These are phyloP conservation scores for Ibycter americanus DNA, from an alignment of 2,797 vertebrate species.

Conservation along the genomic window DNA sequence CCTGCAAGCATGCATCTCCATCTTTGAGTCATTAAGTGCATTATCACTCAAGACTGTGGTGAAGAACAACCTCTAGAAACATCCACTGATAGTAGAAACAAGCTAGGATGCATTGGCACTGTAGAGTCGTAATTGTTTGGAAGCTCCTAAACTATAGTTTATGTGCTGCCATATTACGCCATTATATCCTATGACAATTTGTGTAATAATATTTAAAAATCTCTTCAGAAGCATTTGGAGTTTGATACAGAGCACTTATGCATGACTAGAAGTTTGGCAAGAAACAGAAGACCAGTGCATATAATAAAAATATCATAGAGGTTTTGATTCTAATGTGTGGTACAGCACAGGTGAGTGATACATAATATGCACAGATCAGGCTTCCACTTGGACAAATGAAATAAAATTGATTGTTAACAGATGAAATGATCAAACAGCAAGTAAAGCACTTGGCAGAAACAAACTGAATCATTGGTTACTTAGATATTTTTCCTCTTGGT, in stretches of 20 bases:
- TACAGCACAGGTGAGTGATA: not conserved
- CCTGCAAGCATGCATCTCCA: not conserved
- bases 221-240: not conserved
- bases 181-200: not conserved
- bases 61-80: not conserved
- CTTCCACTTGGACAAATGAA: not conserved
- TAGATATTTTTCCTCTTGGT: not conserved
- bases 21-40: not conserved
- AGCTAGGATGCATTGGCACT: not conserved
- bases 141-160: not conserved
- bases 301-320: not conserved
- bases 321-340: not conserved
- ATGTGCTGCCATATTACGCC: not conserved
- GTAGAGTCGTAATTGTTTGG: not conserved
- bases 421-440: not conserved
- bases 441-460: not conserved
- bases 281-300: not conserved
- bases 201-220: not conserved
- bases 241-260: not conserved
- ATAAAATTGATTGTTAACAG: not conserved
- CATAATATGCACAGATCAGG: not conserved
- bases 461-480: not conserved
- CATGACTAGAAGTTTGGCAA: not conserved
- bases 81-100: not conserved
- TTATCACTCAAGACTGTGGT: not conserved